phyloP scores from a whole-genome alignment of 2,113 vertebrate genomes.

The Gambusia affinis region DNA sequence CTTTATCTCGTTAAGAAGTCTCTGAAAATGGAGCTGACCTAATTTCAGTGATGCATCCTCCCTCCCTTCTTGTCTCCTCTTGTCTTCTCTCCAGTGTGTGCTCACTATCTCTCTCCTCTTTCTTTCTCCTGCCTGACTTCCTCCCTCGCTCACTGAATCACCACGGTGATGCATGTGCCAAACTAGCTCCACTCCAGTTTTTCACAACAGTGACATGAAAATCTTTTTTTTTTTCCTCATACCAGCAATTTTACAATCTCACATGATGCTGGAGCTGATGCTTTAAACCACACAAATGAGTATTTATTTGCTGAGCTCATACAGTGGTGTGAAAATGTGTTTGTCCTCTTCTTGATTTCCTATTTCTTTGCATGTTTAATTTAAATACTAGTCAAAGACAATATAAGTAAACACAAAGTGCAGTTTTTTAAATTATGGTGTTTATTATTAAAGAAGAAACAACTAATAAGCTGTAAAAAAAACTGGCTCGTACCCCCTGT shows the following conservation, averaged over 20 bases:
- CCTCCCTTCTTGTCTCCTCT: slow-evolving; percentile 17
- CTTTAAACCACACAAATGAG: slow-evolving; percentile 36
- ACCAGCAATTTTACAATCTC: slow-evolving; percentile 32
- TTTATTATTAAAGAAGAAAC: too few relatives aligned
- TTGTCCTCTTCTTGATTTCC: not conserved
- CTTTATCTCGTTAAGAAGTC: slow-evolving; percentile 64
- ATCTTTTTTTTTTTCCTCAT: slow-evolving; percentile 37
- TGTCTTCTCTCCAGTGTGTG: slow-evolving; percentile 42
- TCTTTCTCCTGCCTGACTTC: slow-evolving; percentile 60
- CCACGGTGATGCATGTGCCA: slow-evolving; percentile 74
- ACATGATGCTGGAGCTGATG: slow-evolving; percentile 13
- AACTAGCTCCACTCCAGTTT: slow-evolving; percentile 69
- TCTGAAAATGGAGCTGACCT: slow-evolving; percentile 78
- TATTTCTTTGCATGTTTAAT: slow-evolving; percentile 3
- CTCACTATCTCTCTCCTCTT: slow-evolving; percentile 28
- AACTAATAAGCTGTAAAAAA: too few relatives aligned
- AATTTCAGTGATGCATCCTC: slow-evolving; percentile 65
- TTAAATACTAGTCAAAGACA: too few relatives aligned
- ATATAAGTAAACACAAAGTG: too few relatives aligned
- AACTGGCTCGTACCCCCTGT: too few relatives aligned
- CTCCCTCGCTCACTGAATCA: slow-evolving; percentile 77
- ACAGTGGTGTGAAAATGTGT: not conserved
- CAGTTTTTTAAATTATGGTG: too few relatives aligned
- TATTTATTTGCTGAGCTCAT: slow-evolving; percentile 41
- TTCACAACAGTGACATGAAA: slow-evolving; percentile 60